These are phyloP conservation scores for Laspeyria flexula DNA, from an alignment of 2,888 invertebrate species.

Conservation along the genomic window DNA sequence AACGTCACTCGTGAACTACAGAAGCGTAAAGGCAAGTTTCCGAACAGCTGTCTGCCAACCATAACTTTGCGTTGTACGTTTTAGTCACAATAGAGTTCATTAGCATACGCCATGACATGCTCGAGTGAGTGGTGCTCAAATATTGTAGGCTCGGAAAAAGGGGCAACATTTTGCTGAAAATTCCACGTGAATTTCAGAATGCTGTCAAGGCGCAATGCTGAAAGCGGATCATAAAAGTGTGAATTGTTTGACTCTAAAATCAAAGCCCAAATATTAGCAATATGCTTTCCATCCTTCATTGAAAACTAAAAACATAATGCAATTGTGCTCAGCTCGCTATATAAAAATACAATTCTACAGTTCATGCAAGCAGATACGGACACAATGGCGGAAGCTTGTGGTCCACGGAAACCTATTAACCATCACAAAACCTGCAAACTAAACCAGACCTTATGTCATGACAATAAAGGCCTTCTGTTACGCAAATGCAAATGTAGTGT, in stretches of 20 bases:
- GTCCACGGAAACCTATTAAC: constrained; percentile 42
- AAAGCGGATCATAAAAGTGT: no score
- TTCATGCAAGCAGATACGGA: constrained; percentile 54
- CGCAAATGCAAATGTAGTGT: constrained; percentile 35
- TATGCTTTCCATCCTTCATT: constrained; percentile 1
- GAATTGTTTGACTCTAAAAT: no score
- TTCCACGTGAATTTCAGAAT: not conserved
- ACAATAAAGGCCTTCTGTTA: constrained; percentile 38
- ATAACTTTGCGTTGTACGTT: constrained; percentile 1
- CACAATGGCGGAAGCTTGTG: constrained; percentile 65
- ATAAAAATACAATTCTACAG: constrained; percentile 43
- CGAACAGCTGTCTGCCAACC: not conserved
- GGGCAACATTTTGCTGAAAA: not conserved
- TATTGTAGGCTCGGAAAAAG: not conserved
- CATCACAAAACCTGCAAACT: constrained; percentile 7
- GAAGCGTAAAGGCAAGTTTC: not conserved
- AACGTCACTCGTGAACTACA: not conserved
- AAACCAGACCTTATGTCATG: constrained; percentile 38
- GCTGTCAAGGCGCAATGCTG: no score
- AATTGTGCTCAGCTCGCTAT: constrained; percentile 30
- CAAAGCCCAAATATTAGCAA: no score
- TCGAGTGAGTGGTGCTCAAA: not conserved
- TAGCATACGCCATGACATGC: constrained; percentile 26
- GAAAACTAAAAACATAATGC: constrained; percentile 30
- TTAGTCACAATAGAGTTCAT: constrained; percentile 31